phyloP scores from a whole-genome alignment of 2,113 vertebrate species.

The Puntigrus tetrazona region DNA sequence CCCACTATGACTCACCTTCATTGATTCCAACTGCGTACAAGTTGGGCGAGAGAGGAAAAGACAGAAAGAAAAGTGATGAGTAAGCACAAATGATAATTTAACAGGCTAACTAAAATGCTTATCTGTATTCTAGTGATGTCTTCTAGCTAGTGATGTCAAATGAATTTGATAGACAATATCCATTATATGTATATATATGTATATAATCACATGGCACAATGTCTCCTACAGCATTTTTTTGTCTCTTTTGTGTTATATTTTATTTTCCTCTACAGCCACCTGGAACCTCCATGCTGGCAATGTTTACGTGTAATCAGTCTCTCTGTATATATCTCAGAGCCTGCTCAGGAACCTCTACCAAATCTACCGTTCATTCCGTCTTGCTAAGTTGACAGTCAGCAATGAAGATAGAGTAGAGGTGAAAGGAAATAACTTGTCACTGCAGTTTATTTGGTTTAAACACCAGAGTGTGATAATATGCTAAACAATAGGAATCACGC shows the following conservation, averaged over 20 bases:
- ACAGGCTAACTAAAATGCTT: no score
- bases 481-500: no score
- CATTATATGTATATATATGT: not conserved
- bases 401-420: not conserved
- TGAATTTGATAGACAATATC: not conserved
- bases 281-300: conserved; percentile 13
- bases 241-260: no score
- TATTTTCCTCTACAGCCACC: conserved; percentile 7
- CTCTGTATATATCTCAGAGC: conserved; percentile 35
- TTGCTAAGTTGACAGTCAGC: not conserved
- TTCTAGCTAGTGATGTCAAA: not conserved
- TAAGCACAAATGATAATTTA: no score
- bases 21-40: no score
- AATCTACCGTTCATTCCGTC: not conserved
- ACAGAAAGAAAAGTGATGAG: no score
- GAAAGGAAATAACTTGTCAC: not conserved
- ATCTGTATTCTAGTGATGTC: no score
- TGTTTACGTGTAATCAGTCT: not conserved
- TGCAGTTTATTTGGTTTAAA: not conserved
- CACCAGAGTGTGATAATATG: no score
- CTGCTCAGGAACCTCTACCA: not conserved
- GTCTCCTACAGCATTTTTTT: not conserved
- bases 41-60: no score
- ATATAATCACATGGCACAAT: not conserved
- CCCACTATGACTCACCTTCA: no score